Base-by-base conservation (phyloP, 2,888 invertebrate species). In the Athalia circularis region DNA sequence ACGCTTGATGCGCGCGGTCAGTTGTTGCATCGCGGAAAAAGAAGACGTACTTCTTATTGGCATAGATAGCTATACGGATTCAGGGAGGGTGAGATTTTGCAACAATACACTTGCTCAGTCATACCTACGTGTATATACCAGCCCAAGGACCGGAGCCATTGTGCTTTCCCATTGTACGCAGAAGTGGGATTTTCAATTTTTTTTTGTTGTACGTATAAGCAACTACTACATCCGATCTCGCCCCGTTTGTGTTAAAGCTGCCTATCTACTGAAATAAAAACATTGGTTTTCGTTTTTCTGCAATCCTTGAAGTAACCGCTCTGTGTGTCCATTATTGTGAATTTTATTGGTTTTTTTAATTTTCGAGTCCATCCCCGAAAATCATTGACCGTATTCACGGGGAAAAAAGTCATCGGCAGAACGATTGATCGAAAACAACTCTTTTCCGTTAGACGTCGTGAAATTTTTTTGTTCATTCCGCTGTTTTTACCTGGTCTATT, bases 181-280 rank as follows among this genome's bases (percentile, higher is more conserved):
- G 45, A 45, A 64, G 64, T 64, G 13, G 13, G 65, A 9, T 65
- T 65, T 47, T 48, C 65, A 65, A 65, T 65, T 47, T 65, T 65
- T 64, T 9, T 64, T 64, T 11, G 0, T 29, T 29, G 29, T 29
- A 29, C 29, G 29, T 29, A 29, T 1, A 29, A 29, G 29, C 29
- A 29, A 29, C 29, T 29, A 29, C 29, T 29, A 29, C 2, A 29
- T 29, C 2, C 29, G 29, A 29, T 29, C 29, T 29, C 29, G 29
- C 29, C 29, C 29, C 29, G 29, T 29, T 29, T 29, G 29, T 29
- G 29, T 29, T 29, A 29, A 29, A 29, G 29, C 29, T 29, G 29
- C 29, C 29, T 29, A 29, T 29, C 0, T n/a, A n/a, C n/a, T n/a
- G n/a, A 65, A 65, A 48, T 65, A n/a, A 13, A 13, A 65, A 65